These are phyloP conservation scores for Oxyruncus cristatus DNA, from an alignment of 2,113 vertebrate species.

Conservation along the genomic window DNA sequence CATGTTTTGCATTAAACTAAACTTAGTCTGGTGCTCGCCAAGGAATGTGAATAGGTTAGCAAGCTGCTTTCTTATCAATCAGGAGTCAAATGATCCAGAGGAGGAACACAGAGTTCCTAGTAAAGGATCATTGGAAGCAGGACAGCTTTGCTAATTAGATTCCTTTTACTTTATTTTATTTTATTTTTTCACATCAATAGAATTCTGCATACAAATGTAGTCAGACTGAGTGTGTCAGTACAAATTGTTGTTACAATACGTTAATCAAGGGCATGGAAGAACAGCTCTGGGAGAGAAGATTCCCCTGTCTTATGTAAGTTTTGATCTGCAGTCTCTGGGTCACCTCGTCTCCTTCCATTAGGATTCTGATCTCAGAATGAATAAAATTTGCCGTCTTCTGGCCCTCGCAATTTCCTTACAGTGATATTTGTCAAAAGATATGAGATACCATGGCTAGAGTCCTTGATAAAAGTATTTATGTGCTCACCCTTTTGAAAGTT, in stretches of 20 bases:
- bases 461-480: neutral
- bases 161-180: neutral
- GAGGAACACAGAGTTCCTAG: neutral
- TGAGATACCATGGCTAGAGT: neutral
- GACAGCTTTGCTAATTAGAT: neutral
- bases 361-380: slow-evolving; percentile 18
- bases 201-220: slow-evolving; percentile 13
- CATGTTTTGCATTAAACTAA: neutral
- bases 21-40: neutral
- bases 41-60: neutral
- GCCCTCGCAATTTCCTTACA: neutral
- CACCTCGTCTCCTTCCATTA: slow-evolving; percentile 32
- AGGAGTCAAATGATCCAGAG: slow-evolving; percentile 13
- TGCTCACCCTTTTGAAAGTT: neutral
- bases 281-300: neutral
- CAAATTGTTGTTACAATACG: neutral
- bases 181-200: neutral
- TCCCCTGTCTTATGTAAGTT: neutral
- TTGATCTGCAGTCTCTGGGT: slow-evolving; percentile 23
- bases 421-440: neutral
- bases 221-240: neutral
- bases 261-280: slow-evolving; percentile 24
- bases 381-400: neutral
- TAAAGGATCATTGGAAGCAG: neutral
- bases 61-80: slow-evolving; percentile 18